A percentile compares a stretch with the other conserved stretches of the same genome.
phyloP scores from a whole-genome alignment of 2,113 vertebrate genomes.

The Albula glossodonta region DNA sequence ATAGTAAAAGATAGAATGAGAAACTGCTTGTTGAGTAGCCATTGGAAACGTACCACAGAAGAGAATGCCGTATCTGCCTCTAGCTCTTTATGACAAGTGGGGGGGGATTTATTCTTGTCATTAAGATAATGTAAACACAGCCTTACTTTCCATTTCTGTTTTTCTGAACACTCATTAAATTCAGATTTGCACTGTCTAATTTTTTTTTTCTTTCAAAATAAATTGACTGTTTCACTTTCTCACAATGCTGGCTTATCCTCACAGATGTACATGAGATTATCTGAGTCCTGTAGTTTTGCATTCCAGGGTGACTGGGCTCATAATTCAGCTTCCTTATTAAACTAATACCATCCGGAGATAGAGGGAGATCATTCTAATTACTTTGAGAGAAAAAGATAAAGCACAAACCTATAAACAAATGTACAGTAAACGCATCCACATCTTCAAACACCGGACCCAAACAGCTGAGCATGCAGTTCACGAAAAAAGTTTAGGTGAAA shows the following conservation, averaged over 20 bases:
- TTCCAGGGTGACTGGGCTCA: background rate
- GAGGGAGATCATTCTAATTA: background rate
- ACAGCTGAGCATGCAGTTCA: background rate
- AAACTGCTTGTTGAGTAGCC: background rate
- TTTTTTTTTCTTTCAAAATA: background rate
- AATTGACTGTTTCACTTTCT: background rate
- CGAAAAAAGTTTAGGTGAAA: background rate
- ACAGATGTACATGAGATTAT: background rate
- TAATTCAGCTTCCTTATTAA: background rate
- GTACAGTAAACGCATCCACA: background rate
- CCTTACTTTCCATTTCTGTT: background rate
- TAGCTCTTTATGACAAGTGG: background rate
- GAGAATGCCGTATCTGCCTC: background rate
- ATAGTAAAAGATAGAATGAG: background rate
- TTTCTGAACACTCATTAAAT: background rate
- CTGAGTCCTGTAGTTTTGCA: background rate
- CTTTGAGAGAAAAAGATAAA: background rate
- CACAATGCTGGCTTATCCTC: background rate
- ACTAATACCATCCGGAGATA: background rate
- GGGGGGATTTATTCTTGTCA: background rate
- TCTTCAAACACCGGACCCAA: background rate
- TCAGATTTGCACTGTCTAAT: background rate
- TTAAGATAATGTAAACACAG: background rate
- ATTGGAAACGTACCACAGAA: background rate
- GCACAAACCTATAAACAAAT: background rate